Evolutionary conservation across 2,888 invertebrate species (phyloP), one percentile per base, ranked within the genome.

Genomic region (Cetonia aurata): DNA sequence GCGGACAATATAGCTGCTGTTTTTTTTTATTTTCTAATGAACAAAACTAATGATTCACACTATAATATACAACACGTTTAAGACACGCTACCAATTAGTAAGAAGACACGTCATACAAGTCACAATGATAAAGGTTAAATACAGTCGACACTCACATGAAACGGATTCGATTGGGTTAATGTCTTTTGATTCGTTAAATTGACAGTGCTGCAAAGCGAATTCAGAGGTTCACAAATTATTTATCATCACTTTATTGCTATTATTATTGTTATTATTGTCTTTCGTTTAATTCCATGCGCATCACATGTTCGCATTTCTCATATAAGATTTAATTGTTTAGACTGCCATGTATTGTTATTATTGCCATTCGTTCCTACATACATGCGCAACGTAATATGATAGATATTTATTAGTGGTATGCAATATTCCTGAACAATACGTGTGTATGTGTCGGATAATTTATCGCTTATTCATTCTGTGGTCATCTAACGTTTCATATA

Each of bases 91-190:
- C 10, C 37, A 37, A 37, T 37, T 37, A 37, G 37, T 37, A 10
- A 37, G 10, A 37, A 37, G 37, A 37, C 10, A 37, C 37, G 37
- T 37, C 37, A 37, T 37, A 37, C 9, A 37, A 37, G 57, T 57
- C 41, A 57, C 57, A 57, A 15, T 8, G 15, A 15, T 17, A 2
- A 37, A 57, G 57, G 57, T 57, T 57, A 57, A 57, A 57, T 17
- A 13, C 9, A 15, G 41, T 17, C 41, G 4, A 31, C 57, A 37
- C 42, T 57, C 57, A 42, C 17, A 19, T 17, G 41, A 42, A 57
- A 57, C 41, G 41, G 41, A 57, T 57, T 57, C 57, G 57, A 57
- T 57, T 57, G 57, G 41, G 41, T 57, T 57, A 57, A 57, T 57
- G 57, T 57, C 33, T 57, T 41, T 57, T 57, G 57, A 57, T 57